Evolutionary conservation across 2,797 vertebrate genomes (phyloP).

Genomic region (Glyptemys insculpta): DNA sequence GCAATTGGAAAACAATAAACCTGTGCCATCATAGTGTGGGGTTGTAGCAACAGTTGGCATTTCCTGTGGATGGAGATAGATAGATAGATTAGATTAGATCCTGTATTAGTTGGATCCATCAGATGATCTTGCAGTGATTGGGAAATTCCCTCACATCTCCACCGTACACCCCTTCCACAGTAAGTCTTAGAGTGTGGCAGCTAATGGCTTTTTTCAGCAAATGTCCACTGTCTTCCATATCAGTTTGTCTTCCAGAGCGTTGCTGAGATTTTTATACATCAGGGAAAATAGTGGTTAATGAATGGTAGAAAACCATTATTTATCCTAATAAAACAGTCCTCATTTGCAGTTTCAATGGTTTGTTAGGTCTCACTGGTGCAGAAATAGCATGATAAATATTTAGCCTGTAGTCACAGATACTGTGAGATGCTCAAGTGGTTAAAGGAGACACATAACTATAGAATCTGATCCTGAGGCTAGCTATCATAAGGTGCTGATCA

Average conservation of each 20-base stretch:
- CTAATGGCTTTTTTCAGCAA: background rate
- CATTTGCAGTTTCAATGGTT: slow-evolving; percentile 26
- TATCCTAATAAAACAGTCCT: slow-evolving; percentile 44
- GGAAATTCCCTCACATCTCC: slow-evolving; percentile 10
- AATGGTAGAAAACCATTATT: slow-evolving; percentile 33
- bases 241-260: background rate
- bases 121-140: slow-evolving; percentile 22
- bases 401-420: slow-evolving; percentile 8
- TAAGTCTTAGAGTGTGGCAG: slow-evolving; percentile 47
- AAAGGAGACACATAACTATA: slow-evolving; percentile 11
- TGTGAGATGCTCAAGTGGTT: slow-evolving; percentile 12
- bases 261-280: background rate
- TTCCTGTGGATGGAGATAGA: slow-evolving; percentile 31
- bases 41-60: background rate
- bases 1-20: slow-evolving; percentile 52
- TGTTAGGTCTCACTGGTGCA: slow-evolving; percentile 21
- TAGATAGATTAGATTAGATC: background rate
- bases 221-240: background rate
- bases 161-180: background rate
- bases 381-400: slow-evolving; percentile 49
- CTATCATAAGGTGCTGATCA: background rate
- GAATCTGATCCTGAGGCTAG: background rate
- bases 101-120: slow-evolving; percentile 48
- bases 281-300: slow-evolving; percentile 41
- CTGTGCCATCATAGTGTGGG: slow-evolving; percentile 38